Base-by-base conservation (phyloP, 2,113 vertebrate species). In the Rynchops niger region DNA sequence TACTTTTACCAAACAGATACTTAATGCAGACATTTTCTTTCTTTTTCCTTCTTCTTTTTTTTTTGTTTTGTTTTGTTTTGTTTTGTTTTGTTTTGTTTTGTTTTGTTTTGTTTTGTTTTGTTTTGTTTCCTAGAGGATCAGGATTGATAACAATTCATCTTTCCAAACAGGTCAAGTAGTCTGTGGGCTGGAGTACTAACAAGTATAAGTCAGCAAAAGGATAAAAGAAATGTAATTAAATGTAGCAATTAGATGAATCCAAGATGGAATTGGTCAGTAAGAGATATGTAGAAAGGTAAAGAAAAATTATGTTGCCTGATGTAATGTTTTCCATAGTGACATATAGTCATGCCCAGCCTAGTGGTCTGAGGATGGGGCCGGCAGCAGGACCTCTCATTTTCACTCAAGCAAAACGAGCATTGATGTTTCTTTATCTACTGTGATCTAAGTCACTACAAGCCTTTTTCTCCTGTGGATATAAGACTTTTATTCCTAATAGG, bases 181-280 rank as follows among this genome's bases (percentile, higher is more conserved):
- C 83, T 84, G 26, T 59, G 43, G 22, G 27, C 36, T 82, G 56
- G 32, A 84, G 43, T 76, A 72, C 43, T 77, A 83, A 86, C 34
- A 71, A 83, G 20, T 72, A 5, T 63, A 73, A 79, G 56, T 38
- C 40, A 88, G 79, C 59, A 71, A 74, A 91, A 66, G 29, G 49
- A 40, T 86, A 79, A 78, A 88, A 90, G 62, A 74, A 65, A 88
- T 88, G 43, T 86, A 94, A 91, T 91, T 84, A 95, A 93, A 81
- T 82, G 34, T 49, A 76, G 49, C 34, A 89, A 82, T 93, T 81
- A 79, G 61, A 36, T 92, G 47, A 87, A 86, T 61, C 49, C 70
- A 86, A 58, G 71, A 47, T 93, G 36, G 42, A 83, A 84, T 26
- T 82, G 36, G 40, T 82, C 69, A 71, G 5, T 50, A 86, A 67